These are phyloP conservation scores for Aphidoletes aphidimyza DNA, from an alignment of 2,888 invertebrate genomes.

Conservation along the genomic window DNA sequence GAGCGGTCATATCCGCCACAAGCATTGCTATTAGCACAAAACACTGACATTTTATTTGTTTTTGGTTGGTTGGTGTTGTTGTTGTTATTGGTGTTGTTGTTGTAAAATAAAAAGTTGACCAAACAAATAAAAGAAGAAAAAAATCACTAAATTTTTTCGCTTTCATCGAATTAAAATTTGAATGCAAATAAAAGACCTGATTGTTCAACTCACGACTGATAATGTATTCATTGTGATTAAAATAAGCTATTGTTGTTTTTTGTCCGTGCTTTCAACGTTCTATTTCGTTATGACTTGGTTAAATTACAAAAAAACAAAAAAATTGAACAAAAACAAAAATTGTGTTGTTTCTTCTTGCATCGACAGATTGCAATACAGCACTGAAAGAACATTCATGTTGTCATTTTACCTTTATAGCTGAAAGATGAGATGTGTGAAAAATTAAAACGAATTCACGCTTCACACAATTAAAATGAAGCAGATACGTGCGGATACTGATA, in stretches of 20 bases:
- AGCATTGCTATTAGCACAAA: neutral
- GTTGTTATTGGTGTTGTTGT: no score
- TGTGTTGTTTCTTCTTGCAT: neutral
- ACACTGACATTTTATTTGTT: neutral
- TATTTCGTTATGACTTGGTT: neutral
- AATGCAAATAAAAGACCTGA: neutral
- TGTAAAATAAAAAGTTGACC: no score
- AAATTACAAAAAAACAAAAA: neutral
- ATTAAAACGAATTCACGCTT: neutral
- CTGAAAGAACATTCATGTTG: constrained; percentile 9
- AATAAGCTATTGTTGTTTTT: neutral
- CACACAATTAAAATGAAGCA: neutral
- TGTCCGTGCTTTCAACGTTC: neutral
- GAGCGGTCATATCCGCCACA: neutral
- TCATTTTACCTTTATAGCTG: constrained; percentile 33
- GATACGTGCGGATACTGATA: neutral
- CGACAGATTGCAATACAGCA: constrained; percentile 19
- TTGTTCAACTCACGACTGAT: neutral
- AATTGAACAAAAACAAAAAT: neutral
- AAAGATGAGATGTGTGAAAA: neutral
- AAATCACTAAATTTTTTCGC: neutral
- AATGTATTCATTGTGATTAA: neutral
- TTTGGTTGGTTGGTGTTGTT: no score
- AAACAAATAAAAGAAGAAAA: no score
- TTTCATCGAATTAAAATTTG: neutral